A percentile compares a stretch with the other conserved stretches of the same genome.
phyloP scores from a whole-genome alignment of 2,888 invertebrate species.

The Agriotes lineatus region DNA sequence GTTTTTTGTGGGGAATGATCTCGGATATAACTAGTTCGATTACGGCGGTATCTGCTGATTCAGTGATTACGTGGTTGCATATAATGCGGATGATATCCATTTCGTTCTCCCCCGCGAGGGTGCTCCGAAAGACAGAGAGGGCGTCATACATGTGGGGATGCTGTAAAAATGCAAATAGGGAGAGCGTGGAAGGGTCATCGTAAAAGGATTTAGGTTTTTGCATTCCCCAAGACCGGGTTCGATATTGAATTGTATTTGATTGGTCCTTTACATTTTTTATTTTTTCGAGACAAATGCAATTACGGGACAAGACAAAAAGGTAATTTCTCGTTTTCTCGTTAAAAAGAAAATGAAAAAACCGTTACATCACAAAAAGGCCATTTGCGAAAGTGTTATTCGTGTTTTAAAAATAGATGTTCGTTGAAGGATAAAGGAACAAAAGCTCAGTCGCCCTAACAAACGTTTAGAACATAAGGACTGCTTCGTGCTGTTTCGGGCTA shows the following conservation, averaged over 20 bases:
- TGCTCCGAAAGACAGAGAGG: constrained; percentile 20
- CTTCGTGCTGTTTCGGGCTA: not conserved
- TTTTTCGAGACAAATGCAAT: constrained; percentile 37
- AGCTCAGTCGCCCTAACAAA: constrained; percentile 36
- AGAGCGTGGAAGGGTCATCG: constrained; percentile 40
- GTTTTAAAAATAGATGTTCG: constrained; percentile 31
- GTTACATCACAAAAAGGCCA: constrained; percentile 36
- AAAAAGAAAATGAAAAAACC: constrained; percentile 38
- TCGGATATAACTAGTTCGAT: not conserved
- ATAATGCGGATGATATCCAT: constrained; percentile 12
- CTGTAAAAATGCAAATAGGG: constrained; percentile 41
- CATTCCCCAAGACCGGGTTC: constrained; percentile 32
- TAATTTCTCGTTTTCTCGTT: constrained; percentile 40
- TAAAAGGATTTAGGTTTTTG: constrained; percentile 43
- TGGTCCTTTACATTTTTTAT: constrained; percentile 38
- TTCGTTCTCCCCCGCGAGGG: not conserved
- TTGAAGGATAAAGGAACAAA: constrained; percentile 30
- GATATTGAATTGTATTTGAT: constrained; percentile 44
- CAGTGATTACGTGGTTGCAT: constrained; percentile 1
- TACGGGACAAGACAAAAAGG: constrained; percentile 35
- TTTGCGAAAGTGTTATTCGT: constrained; percentile 35
- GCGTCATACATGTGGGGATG: constrained; percentile 27
- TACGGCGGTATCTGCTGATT: constrained; percentile 15
- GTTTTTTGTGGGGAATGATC: no score
- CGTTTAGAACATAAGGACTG: constrained; percentile 19